These are phyloP conservation scores for Uromys caudimaculatus DNA, from an alignment of 2,797 vertebrate species.

Conservation along the genomic window DNA sequence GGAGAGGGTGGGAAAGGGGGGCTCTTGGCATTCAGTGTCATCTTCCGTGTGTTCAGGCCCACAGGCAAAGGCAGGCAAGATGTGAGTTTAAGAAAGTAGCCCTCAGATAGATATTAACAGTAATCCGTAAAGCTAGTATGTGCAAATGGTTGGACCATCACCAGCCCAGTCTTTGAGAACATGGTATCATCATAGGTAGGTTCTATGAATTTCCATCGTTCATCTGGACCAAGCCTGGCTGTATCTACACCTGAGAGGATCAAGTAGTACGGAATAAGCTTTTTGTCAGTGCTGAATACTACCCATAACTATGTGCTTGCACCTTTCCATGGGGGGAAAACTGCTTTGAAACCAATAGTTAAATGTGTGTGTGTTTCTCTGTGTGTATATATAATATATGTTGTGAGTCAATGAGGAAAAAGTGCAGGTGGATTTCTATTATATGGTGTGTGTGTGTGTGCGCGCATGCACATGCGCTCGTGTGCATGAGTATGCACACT, in stretches of 20 bases:
- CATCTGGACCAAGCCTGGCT: neutral
- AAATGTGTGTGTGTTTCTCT: neutral
- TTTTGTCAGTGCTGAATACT: neutral
- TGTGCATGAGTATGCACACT: too few species aligned
- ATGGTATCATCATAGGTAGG: neutral
- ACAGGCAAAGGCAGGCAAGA: neutral
- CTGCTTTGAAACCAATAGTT: conserved; percentile 21
- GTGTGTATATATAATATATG: too few species aligned
- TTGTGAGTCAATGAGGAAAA: neutral
- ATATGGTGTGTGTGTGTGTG: neutral
- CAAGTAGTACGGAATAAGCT: neutral
- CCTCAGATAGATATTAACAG: neutral
- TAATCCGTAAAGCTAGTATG: neutral
- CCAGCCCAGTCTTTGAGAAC: neutral
- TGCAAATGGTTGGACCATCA: neutral
- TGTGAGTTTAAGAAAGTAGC: neutral
- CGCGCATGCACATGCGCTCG: neutral
- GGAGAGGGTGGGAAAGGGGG: neutral
- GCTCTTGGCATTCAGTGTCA: neutral
- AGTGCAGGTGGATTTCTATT: neutral
- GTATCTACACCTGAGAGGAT: neutral
- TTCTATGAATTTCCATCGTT: neutral
- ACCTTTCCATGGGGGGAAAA: neutral
- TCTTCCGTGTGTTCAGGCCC: neutral
- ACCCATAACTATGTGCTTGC: neutral